A percentile compares a stretch with the other conserved stretches of the same genome.
phyloP scores from a whole-genome alignment of 2,888 invertebrate genomes.

The Cephus pulcher region DNA sequence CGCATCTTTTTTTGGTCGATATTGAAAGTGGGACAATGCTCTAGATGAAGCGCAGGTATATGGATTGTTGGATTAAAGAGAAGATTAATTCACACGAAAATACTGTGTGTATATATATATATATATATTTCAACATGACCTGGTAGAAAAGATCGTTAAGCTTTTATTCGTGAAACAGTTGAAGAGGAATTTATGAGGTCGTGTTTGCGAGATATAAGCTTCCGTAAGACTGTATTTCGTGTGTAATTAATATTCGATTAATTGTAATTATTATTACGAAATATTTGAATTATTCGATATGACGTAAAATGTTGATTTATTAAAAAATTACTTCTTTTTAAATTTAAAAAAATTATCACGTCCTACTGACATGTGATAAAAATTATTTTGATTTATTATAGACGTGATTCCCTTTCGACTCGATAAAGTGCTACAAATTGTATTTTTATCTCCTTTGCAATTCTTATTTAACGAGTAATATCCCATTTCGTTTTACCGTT shows the following conservation, averaged over 20 bases:
- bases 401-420: too few species aligned
- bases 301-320: background rate
- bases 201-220: background rate
- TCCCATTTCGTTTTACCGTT: background rate
- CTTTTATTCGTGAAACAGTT: background rate
- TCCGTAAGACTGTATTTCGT: background rate
- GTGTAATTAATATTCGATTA: background rate
- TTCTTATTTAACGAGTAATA: background rate
- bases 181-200: background rate
- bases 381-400: too few species aligned
- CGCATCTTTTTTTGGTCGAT: slow-evolving; percentile 15
- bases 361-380: background rate
- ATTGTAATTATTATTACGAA: background rate
- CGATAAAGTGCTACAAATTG: background rate
- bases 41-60: slow-evolving; percentile 10
- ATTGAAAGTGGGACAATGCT: slow-evolving; percentile 26
- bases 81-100: slow-evolving; percentile 6
- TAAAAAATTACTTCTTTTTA: background rate
- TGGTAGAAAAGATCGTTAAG: background rate
- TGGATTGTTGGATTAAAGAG: slow-evolving; percentile 6
- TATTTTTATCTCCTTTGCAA: background rate
- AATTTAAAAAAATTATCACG: too few species aligned
- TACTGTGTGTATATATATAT: background rate
- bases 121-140: background rate
- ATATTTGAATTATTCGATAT: background rate